Evolutionary conservation across 2,888 invertebrate species (phyloP), one percentile per base, ranked within the genome.

Genomic region (Latrodectus elegans): DNA sequence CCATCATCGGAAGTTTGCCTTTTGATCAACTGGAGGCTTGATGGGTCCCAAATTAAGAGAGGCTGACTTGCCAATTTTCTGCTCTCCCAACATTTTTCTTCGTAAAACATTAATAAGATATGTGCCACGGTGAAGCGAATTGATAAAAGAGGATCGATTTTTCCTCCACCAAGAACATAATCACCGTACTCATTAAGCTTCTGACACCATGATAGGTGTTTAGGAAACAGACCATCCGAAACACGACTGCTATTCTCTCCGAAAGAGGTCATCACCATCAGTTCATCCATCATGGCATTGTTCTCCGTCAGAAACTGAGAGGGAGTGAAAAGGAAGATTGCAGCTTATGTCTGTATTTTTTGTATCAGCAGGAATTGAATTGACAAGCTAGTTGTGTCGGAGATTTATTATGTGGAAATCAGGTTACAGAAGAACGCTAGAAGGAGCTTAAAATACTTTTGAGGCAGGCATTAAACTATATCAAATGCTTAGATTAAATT

Each of bases 121-220:
- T 38, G 6, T 38, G 38, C 38, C 38, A 38, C 38, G 51, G 51
- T 67, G 77, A 77, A 77, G 52, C 77, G 64, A 77, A 77, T 77
- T 67, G 67, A 67, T 77, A 77, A 77, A 77, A 53, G 14, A 52
- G 77, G 67, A 52, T 15, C 17, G 52, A 52, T 67, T 38, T 38
- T 38, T 26, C 77, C 17, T 17, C 53, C 67, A 51, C 14, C 52
- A 15, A 51, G 67, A 26, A 67, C 64, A 8, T 68, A 77, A 67
- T 77, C 67, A 68, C 51, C 51, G 52, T 22, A n/a, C 67, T 67
- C 22, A 77, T 77, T 77, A 67, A 77, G 52, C 77, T 67, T 51
- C n/a, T 67, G 52, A 67, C 51, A 77, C 26, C 52, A 38, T 38
- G 38, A 38, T 17, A n/a, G 26, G 49, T 10, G 15, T 49, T 26